A percentile compares a stretch with the other conserved stretches of the same genome.
Evolutionary conservation across 2,113 vertebrate species (phyloP).

Genomic region (human (Homo sapiens)): GRCh38 chr16:77791501-77792000

Average conservation of each 20-base stretch:
- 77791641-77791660: background rate
- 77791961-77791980: background rate
- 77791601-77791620: background rate
- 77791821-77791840: accelerated
- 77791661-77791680: background rate
- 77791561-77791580: background rate
- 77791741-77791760: background rate
- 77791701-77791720: background rate
- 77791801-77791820: background rate
- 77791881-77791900: background rate
- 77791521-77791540: background rate
- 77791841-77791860: background rate
- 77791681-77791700: background rate
- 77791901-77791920: background rate
- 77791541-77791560: background rate
- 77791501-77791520: background rate
- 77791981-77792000: background rate
- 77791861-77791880: background rate
- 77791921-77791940: background rate
- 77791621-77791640: background rate
- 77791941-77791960: background rate
- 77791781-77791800: background rate
- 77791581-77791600: background rate
- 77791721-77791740: background rate
- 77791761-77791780: background rate